A percentile compares a stretch with the other conserved stretches of the same genome.
Conservation (phyloP, 2,113 vertebrate genomes). For the Chloebia gouldiae region DNA sequence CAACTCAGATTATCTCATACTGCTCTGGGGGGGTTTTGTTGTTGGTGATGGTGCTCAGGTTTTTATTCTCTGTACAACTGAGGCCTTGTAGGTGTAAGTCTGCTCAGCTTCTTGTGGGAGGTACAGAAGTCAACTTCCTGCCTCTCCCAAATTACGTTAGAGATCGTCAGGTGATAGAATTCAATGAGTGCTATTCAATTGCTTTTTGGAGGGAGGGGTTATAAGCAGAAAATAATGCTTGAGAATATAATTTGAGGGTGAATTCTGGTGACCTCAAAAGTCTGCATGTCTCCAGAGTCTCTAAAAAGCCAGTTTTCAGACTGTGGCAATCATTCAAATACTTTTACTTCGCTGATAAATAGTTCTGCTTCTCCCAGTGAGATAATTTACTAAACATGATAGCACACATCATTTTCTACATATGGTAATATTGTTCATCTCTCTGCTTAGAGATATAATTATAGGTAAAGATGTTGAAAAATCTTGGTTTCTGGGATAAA, state of each 20-base stretch:
- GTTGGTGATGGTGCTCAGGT: background rate
- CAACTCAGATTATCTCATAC: background rate
- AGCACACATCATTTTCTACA: background rate
- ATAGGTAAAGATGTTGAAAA: background rate
- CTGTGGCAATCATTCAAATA: background rate
- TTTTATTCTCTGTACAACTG: background rate
- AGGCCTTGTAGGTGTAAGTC: background rate
- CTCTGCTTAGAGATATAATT: background rate
- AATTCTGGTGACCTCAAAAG: constrained; percentile 20
- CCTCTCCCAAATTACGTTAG: background rate
- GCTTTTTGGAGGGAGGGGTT: background rate
- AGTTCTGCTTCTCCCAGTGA: background rate
- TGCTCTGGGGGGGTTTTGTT: background rate
- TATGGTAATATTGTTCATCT: background rate
- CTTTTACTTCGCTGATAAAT: background rate
- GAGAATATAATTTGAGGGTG: background rate
- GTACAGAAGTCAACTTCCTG: background rate
- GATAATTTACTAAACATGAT: background rate
- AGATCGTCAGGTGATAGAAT: background rate
- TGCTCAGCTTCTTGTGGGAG: background rate
- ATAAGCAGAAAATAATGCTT: background rate
- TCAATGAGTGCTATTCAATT: background rate
- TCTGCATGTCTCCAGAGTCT: background rate
- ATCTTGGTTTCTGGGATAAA: background rate
- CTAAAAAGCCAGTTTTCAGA: background rate